Conservation (phyloP, 2,113 vertebrate species). For the Prietella phreatophila region DNA sequence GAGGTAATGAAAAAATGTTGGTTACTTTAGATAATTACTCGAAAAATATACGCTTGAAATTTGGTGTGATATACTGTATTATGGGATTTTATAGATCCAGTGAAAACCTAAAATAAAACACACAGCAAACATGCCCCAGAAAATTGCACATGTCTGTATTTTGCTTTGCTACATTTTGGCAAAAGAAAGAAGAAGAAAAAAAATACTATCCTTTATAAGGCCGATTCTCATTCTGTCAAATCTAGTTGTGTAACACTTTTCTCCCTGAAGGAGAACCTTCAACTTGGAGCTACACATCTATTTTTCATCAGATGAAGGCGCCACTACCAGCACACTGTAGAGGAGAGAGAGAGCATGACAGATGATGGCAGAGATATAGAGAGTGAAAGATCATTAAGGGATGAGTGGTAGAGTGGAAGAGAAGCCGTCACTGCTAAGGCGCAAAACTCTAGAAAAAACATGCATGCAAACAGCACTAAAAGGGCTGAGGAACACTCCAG, state of each 20-base stretch:
- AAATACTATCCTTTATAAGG: neutral
- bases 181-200: neutral
- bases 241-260: slow-evolving; percentile 29
- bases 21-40: no score
- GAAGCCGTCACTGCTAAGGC: neutral
- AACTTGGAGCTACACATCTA: slow-evolving; percentile 38
- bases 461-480: slow-evolving; percentile 33
- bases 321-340: neutral
- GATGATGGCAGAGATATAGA: neutral
- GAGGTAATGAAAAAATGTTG: neutral
- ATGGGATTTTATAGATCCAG: neutral
- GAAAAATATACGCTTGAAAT: neutral
- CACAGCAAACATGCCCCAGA: neutral
- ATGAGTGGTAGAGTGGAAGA: slow-evolving; percentile 40
- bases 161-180: neutral
- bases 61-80: neutral
- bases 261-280: slow-evolving; percentile 36
- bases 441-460: slow-evolving; percentile 5
- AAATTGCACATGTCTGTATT: neutral
- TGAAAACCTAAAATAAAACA: neutral
- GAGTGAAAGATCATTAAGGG: slow-evolving; percentile 10
- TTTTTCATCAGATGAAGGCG: slow-evolving; percentile 40
- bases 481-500: neutral
- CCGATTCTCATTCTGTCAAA: neutral
- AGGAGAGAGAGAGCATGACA: slow-evolving; percentile 13